Evolutionary conservation across 2,797 vertebrate species (phyloP).

Genomic region (Anguilla marmorata): DNA sequence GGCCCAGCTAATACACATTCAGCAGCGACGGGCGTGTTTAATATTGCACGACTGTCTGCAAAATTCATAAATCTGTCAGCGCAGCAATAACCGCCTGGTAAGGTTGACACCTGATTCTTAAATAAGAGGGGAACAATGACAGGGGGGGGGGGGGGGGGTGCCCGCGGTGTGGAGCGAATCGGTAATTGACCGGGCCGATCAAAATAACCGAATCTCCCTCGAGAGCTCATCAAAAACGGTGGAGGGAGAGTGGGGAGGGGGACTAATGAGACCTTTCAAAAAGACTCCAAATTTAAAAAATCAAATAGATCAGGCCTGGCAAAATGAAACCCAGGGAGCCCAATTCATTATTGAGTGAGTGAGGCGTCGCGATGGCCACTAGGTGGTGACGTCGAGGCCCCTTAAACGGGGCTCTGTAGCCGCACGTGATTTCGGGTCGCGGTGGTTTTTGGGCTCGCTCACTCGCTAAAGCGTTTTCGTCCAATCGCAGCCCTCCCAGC

Average conservation of each 20-base stretch:
- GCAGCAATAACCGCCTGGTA: background rate
- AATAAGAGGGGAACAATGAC: background rate
- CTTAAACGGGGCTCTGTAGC: background rate
- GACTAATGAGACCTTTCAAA: slow-evolving; percentile 6
- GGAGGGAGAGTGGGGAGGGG: background rate
- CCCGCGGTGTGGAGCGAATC: background rate
- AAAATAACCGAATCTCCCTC: slow-evolving; percentile 3
- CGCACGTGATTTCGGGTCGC: background rate
- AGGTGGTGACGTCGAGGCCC: background rate
- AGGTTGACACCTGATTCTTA: background rate
- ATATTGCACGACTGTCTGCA: slow-evolving; percentile 18
- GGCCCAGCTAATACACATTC: background rate
- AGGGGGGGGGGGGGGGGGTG: background rate
- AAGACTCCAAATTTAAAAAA: background rate
- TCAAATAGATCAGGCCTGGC: background rate
- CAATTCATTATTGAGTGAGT: background rate
- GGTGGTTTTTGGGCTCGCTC: background rate
- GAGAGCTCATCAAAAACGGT: background rate
- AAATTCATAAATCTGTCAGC: slow-evolving; percentile 3
- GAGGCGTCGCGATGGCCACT: background rate
- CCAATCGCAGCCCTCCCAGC: background rate
- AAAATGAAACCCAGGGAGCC: background rate
- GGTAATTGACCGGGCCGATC: background rate
- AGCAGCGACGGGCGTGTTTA: background rate
- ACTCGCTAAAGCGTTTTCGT: background rate